Evolutionary conservation across 2,888 invertebrate species (phyloP).

Genomic region (Nemurella pictetii): DNA sequence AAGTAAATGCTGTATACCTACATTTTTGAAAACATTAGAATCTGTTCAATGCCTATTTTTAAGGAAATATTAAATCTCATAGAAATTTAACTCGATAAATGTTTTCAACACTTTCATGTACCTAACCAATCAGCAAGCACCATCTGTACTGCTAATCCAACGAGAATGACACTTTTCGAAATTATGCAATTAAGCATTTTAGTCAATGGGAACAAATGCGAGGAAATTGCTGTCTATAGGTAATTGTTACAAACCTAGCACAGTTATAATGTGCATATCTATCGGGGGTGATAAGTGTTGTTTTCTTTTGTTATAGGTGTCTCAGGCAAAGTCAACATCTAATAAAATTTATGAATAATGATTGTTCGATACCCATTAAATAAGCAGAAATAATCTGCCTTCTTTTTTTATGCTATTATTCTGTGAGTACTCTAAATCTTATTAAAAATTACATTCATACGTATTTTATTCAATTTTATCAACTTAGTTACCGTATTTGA

Average conservation of each 20-base stretch:
- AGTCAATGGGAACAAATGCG: not conserved
- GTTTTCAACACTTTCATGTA: too few relatives aligned
- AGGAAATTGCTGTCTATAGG: too few relatives aligned
- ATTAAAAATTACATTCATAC: not conserved
- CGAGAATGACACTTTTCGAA: too few relatives aligned
- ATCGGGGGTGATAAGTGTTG: not conserved
- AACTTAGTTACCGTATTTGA: not conserved
- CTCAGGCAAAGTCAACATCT: not conserved
- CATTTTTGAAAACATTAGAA: too few relatives aligned
- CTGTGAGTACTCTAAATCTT: not conserved
- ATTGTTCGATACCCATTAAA: not conserved
- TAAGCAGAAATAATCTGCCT: not conserved
- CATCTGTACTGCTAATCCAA: too few relatives aligned
- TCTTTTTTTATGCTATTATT: not conserved
- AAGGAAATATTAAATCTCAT: too few relatives aligned
- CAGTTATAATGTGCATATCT: not conserved
- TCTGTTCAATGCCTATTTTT: too few relatives aligned
- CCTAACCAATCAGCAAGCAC: too few relatives aligned
- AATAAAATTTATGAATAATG: not conserved
- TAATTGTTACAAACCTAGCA: too few relatives aligned
- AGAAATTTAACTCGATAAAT: too few relatives aligned
- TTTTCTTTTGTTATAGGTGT: not conserved
- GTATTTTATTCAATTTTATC: not conserved
- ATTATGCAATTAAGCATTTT: too few relatives aligned
- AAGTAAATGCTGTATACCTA: too few relatives aligned